Percentiles rank a stretch among this genome's conserved stretches.
phyloP scores from a whole-genome alignment of 1,140 invertebrate genomes.

The Zaprionus ornatus region DNA sequence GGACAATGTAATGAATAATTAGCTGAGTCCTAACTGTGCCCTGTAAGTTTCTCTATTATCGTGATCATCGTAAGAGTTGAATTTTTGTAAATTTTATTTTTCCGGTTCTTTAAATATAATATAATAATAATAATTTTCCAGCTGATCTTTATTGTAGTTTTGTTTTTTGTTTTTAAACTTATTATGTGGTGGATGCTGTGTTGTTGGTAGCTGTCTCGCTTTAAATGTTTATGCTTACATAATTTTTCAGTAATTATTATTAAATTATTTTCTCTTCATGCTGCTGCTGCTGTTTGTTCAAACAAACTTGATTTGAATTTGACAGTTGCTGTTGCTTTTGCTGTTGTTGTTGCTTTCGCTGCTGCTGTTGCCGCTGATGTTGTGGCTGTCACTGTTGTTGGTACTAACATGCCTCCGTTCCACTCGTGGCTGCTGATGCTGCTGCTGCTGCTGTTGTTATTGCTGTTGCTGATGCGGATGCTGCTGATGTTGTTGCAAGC shows the following conservation, averaged over 20 bases:
- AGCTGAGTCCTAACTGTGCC: not conserved
- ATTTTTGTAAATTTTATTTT: slow-evolving; percentile 81
- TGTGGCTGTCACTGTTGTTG: slow-evolving; percentile 40
- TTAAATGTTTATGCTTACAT: slow-evolving; percentile 81
- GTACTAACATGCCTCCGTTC: slow-evolving; percentile 36
- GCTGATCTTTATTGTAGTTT: slow-evolving; percentile 81
- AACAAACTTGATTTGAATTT: slow-evolving; percentile 60
- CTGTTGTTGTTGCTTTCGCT: slow-evolving; percentile 12
- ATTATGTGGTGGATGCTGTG: slow-evolving; percentile 77
- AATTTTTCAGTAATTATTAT: slow-evolving; percentile 81
- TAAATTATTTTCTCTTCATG: slow-evolving; percentile 74
- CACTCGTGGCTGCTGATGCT: slow-evolving; percentile 39
- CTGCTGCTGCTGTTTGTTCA: slow-evolving; percentile 60
- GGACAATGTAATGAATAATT: not conserved
- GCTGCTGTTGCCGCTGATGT: slow-evolving; percentile 42
- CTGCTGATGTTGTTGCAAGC: slow-evolving; percentile 26
- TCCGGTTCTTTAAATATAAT: slow-evolving; percentile 81
- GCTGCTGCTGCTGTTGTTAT: slow-evolving; percentile 23
- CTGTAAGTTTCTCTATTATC: slow-evolving; percentile 17
- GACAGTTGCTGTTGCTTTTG: slow-evolving; percentile 45
- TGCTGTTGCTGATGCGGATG: slow-evolving; percentile 31
- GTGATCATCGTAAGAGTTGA: slow-evolving; percentile 52
- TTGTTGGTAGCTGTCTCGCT: slow-evolving; percentile 78
- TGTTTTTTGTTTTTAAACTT: slow-evolving; percentile 82
- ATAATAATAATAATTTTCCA: slow-evolving; percentile 82